Conservation (phyloP, 1,140 invertebrate genomes). For the Melitaea cinxia region DNA sequence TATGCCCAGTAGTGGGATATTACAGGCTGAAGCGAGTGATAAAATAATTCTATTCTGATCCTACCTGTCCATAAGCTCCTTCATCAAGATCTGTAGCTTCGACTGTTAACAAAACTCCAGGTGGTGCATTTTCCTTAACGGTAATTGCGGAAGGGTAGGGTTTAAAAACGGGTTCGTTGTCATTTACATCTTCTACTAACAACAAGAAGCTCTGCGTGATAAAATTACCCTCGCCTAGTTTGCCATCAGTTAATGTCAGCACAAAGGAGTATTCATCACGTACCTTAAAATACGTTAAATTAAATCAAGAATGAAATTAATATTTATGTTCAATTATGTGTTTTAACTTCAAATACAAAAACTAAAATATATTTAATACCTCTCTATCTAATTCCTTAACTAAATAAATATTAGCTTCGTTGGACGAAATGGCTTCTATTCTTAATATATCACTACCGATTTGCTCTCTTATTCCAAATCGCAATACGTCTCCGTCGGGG, state of each 20-base stretch:
- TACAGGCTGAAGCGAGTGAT: background rate
- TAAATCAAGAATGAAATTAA: background rate
- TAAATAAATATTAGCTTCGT: constrained; percentile 93
- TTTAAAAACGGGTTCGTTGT: constrained; percentile 93
- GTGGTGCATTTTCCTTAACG: constrained; percentile 89
- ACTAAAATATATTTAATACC: constrained; percentile 76
- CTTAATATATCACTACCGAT: constrained; percentile 91
- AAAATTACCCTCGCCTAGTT: constrained; percentile 92
- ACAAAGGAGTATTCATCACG: constrained; percentile 94
- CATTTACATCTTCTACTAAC: constrained; percentile 95
- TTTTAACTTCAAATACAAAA: background rate
- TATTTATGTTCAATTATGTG: background rate
- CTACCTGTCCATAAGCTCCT: constrained; percentile 94
- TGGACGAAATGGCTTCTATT: constrained; percentile 89
- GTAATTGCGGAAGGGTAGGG: constrained; percentile 91
- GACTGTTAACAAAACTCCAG: constrained; percentile 89
- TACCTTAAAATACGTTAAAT: constrained; percentile 75
- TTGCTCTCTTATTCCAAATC: constrained; percentile 91
- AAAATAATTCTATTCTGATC: background rate
- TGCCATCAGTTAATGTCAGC: constrained; percentile 93
- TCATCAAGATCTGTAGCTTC: constrained; percentile 95
- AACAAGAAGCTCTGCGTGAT: constrained; percentile 94
- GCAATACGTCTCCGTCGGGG: constrained; percentile 91
- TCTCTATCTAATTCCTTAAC: constrained; percentile 95
- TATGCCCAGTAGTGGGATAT: no score